Evolutionary conservation across 1,140 invertebrate genomes (phyloP).

Genomic region (Proctacanthus coquilletti): DNA sequence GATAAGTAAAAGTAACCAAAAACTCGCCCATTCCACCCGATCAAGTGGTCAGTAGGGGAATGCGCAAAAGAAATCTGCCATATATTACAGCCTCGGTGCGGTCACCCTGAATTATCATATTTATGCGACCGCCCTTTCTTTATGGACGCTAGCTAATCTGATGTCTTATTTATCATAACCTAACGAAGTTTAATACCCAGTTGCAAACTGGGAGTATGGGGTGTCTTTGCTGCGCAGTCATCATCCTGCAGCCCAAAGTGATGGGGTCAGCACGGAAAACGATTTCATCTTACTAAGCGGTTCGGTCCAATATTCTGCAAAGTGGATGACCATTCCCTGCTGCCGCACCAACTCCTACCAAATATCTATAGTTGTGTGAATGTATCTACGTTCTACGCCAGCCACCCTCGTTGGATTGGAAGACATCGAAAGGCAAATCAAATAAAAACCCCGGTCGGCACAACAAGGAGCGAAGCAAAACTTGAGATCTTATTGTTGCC

Average conservation of each 20-base stretch:
- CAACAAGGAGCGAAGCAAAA: too few species aligned
- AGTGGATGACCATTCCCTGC: not conserved
- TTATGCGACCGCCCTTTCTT: not conserved
- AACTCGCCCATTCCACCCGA: too few species aligned
- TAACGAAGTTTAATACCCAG: not conserved
- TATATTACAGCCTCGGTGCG: not conserved
- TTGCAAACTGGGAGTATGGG: too few species aligned
- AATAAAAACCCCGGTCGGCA: constrained; percentile 1
- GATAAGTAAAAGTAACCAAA: constrained; percentile 1
- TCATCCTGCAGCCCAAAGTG: too few species aligned
- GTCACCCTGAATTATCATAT: not conserved
- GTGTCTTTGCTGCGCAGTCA: too few species aligned
- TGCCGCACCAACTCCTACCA: too few species aligned
- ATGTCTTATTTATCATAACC: constrained; percentile 1
- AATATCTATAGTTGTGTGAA: too few species aligned
- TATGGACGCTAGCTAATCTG: not conserved
- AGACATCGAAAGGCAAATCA: not conserved
- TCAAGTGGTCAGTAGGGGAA: too few species aligned
- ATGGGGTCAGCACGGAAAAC: not conserved
- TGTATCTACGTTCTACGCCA: too few species aligned
- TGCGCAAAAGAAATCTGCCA: too few species aligned
- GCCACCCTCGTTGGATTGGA: not conserved
- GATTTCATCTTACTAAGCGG: not conserved
- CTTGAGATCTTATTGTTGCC: not conserved
- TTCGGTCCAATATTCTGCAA: not conserved